Evolutionary conservation across 2,113 vertebrate species (phyloP), one percentile per base, ranked within the genome.

Genomic region (Festucalex cinctus): DNA sequence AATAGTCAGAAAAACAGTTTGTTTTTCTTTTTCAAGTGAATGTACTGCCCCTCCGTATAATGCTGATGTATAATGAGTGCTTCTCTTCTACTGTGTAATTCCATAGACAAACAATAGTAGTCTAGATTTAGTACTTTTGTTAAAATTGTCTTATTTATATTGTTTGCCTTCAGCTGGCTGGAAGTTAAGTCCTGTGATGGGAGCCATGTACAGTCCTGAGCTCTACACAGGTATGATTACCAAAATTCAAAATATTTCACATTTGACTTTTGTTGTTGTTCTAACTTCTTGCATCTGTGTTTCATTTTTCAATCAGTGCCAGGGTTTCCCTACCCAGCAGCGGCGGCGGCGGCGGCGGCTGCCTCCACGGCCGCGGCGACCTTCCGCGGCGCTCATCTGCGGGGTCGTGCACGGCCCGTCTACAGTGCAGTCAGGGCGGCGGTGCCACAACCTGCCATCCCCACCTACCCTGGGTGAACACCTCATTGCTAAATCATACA

Each of bases 181-280:
- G 98, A 99, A 99, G 85, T 89, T 99, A 88, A 99, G 96, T 87
- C 98, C 98, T 61, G 94, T 98, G 90, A 94, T 98, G 79, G 94
- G 96, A 89, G 97, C 96, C 73, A 95, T 99, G 80, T 99, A 99
- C 83, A 96, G 95, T 66, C 98, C 98, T n/a, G 98, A 99, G 88
- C 94, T 99, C 85, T 99, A 99, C 85, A 96, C 98, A 93, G 98
- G 97, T 97, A 78, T 39, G 66, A 64, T 28, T 12, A 24, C n/a
- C n/a, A 22, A 3, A 22, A 24, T 53, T 53, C 9, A 3, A 56
- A 16, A 49, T 51, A 12, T 22, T 39, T 20, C 28, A 20, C 41
- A 20, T 44, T 49, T 3, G 32, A n/a, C 48, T 24, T 3, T 28
- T 51, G 36, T 57, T 24, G 3, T 60, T 57, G 28, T 10, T 35